These are phyloP conservation scores for Rhingia campestris DNA, from an alignment of 2,888 invertebrate species.

Conservation along the genomic window DNA sequence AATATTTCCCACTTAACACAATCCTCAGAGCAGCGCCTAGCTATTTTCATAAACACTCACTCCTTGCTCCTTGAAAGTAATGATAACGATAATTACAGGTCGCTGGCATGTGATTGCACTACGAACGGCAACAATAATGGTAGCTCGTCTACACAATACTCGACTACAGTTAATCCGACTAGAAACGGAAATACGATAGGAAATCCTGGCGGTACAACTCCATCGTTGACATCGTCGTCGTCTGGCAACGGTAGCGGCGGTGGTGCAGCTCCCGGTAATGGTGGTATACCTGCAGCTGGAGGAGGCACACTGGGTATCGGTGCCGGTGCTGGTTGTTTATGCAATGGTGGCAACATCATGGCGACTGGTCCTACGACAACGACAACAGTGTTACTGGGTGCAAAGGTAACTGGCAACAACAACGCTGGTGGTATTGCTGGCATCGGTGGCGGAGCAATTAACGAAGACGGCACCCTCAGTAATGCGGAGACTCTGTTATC, in stretches of 20 bases:
- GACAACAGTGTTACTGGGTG: constrained; percentile 81
- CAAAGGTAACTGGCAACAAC: constrained; percentile 79
- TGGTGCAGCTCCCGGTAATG: constrained; percentile 74
- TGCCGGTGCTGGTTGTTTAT: constrained; percentile 78
- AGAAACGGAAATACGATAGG: constrained; percentile 77
- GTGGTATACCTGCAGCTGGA: constrained; percentile 76
- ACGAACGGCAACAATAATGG: constrained; percentile 79
- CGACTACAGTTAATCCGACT: constrained; percentile 77
- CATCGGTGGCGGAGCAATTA: constrained; percentile 78
- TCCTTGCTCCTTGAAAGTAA: constrained; percentile 65
- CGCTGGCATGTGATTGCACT: constrained; percentile 82
- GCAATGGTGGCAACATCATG: constrained; percentile 80
- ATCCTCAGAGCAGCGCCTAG: constrained; percentile 20
- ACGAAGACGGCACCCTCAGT: constrained; percentile 83
- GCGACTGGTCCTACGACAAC: constrained; percentile 82
- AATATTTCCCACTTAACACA: constrained; percentile 61
- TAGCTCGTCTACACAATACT: constrained; percentile 76
- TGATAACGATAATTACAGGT: constrained; percentile 78
- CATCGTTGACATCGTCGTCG: constrained; percentile 75
- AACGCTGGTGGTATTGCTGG: constrained; percentile 78
- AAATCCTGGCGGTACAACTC: constrained; percentile 77
- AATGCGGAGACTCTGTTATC: constrained; percentile 93
- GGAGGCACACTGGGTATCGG: constrained; percentile 64
- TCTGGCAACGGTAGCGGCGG: constrained; percentile 78
- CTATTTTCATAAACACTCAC: constrained; percentile 45